A percentile compares a stretch with the other conserved stretches of the same genome.
phyloP scores from a whole-genome alignment of 1,140 invertebrate genomes.

The Papilio xuthus region DNA sequence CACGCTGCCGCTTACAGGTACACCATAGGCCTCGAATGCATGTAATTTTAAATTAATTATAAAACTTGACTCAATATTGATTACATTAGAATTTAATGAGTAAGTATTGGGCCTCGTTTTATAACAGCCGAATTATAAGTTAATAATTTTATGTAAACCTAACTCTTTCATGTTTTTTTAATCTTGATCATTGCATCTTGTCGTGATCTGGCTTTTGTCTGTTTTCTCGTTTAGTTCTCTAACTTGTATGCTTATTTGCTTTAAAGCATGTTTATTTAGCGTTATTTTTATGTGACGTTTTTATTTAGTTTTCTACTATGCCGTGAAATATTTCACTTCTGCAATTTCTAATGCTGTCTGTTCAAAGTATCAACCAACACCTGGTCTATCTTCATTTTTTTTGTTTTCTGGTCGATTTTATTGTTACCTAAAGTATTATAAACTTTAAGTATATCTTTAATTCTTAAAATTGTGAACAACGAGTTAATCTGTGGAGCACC shows the following conservation, averaged over 20 bases:
- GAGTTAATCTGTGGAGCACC: too few relatives aligned
- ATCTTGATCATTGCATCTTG: constrained; percentile 40
- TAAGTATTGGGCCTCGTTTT: not conserved
- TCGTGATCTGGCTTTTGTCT: constrained; percentile 58
- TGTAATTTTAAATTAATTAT: not conserved
- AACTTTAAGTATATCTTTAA: too few relatives aligned
- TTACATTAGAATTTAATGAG: not conserved
- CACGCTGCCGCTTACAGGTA: constrained; percentile 69
- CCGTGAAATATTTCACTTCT: not conserved
- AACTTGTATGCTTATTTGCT: constrained; percentile 11
- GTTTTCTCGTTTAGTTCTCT: constrained; percentile 49
- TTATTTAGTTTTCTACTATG: not conserved
- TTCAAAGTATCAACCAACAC: not conserved
- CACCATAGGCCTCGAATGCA: constrained; percentile 26
- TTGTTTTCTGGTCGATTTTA: not conserved
- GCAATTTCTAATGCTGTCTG: not conserved
- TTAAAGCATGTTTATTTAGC: constrained; percentile 8
- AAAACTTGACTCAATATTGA: not conserved
- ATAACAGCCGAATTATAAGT: too few relatives aligned
- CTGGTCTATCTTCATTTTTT: not conserved
- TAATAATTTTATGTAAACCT: too few relatives aligned
- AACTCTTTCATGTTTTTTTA: too few relatives aligned
- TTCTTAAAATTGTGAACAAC: too few relatives aligned
- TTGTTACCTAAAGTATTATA: too few relatives aligned
- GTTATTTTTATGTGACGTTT: not conserved